phyloP scores from a whole-genome alignment of 2,888 invertebrate species.

The Dicyrtomina minuta region DNA sequence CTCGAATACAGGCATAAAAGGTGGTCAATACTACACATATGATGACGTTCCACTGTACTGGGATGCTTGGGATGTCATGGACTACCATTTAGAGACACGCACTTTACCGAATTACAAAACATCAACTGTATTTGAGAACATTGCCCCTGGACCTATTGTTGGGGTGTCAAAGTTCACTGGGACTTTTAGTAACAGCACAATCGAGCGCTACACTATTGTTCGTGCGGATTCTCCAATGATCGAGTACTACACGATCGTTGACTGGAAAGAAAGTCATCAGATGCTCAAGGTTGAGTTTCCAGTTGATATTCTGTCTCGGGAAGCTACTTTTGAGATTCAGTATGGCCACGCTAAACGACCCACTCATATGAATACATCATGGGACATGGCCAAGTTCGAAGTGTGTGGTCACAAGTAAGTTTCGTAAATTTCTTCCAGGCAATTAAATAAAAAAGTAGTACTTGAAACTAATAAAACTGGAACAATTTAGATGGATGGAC shows the following conservation, averaged over 20 bases:
- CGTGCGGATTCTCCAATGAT: too few relatives aligned
- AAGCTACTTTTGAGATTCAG: slow-evolving; percentile 60
- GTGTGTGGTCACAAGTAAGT: slow-evolving; percentile 60
- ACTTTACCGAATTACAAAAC: slow-evolving; percentile 16
- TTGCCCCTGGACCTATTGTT: too few relatives aligned
- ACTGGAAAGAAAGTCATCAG: slow-evolving; percentile 60
- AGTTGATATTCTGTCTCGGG: slow-evolving; percentile 55
- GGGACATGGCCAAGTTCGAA: slow-evolving; percentile 61
- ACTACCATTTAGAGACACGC: slow-evolving; percentile 60
- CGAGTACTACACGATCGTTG: too few relatives aligned
- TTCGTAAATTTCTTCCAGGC: slow-evolving; percentile 39
- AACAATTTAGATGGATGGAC: slow-evolving; percentile 60
- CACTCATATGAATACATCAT: slow-evolving; percentile 60
- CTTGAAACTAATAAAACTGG: slow-evolving; percentile 55
- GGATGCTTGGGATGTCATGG: too few relatives aligned
- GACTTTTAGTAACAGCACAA: too few relatives aligned
- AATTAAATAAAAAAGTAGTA: too few relatives aligned
- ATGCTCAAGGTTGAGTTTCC: slow-evolving; percentile 60
- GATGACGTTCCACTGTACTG: slow-evolving; percentile 63
- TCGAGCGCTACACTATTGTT: too few relatives aligned
- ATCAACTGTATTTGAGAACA: neutral
- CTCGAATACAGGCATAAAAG: slow-evolving; percentile 29
- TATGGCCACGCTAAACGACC: too few relatives aligned
- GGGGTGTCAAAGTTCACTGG: too few relatives aligned
- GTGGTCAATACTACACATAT: slow-evolving; percentile 57